Base-by-base conservation (phyloP, 2,113 vertebrate species). In the Nymphicus hollandicus region DNA sequence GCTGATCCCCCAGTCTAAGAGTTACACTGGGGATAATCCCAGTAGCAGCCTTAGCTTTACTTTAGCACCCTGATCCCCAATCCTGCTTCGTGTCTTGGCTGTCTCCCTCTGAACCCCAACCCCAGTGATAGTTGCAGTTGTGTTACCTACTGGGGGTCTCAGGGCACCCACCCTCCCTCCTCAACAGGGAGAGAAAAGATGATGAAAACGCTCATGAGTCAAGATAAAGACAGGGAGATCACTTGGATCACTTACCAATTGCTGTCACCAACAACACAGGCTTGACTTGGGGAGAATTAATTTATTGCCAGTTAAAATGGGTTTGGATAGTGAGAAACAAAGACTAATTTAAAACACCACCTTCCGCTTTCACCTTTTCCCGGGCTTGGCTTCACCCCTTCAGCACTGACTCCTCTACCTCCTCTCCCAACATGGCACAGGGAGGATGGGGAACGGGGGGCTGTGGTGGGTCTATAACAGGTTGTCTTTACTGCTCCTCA, bases 1-100 rank as follows among this genome's bases (percentile, higher is more conserved):
- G 24, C 24, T 0, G 0, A 33, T 69, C 11, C 24, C 16, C 14
- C 17, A 4, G 24, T 23, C 24, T 31, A 27, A 35, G 56, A 27
- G 19, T 50, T 81, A 63, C 33, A 22, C 58, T 16, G 33, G 41
- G 55, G 28, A 56, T 55, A 56, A 55, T 46, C n/a, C 29, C 12
- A 46, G n/a, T 8, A 86, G 65, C 65, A 89, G 70, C 76, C 15
- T 22, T 24, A 31, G 25, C 11, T 81, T 65, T 53, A 28, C 31
- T 53, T 43, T 44, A 33, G 12, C n/a, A 39, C 20, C 7, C 24
- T 43, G 43, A 69, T 63, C 43, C 66, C 33, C 20, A 33, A 1
- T 44, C 19, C 17, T 69, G 12, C 35, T 43, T n/a, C 61, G 29
- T 8, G 24, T 56, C 65, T 68, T 76, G 55, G 17, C 41, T 60